Evolutionary conservation across 2,797 vertebrate genomes (phyloP).

Genomic region (Todus mexicanus): DNA sequence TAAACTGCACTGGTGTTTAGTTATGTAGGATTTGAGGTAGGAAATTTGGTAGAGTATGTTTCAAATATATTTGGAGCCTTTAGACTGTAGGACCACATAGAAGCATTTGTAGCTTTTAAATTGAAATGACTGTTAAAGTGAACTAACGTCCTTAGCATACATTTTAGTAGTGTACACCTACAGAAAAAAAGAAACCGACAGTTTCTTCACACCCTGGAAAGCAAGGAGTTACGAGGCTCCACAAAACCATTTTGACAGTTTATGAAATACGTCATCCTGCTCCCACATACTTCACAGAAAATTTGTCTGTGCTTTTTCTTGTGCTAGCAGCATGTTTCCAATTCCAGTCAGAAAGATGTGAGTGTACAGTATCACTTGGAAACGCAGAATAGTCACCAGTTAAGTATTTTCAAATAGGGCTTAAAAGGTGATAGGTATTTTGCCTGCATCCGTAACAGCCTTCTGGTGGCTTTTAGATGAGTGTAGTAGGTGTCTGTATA

Average conservation of each 20-base stretch:
- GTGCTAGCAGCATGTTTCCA: neutral
- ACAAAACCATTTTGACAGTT: neutral
- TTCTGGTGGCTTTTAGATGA: neutral
- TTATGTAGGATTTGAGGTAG: neutral
- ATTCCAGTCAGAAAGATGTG: neutral
- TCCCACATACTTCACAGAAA: neutral
- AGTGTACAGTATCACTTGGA: neutral
- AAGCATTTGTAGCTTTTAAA: neutral
- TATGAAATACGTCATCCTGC: neutral
- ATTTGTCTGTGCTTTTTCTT: neutral
- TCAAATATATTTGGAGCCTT: neutral
- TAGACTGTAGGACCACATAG: neutral
- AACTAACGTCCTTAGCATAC: neutral
- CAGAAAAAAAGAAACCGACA: neutral
- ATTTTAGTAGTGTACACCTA: neutral
- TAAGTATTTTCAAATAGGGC: neutral
- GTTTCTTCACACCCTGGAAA: neutral
- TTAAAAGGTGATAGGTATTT: neutral
- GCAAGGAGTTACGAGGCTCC: neutral
- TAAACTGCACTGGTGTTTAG: neutral
- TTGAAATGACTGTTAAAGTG: neutral
- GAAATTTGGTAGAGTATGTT: neutral
- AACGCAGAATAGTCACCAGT: neutral
- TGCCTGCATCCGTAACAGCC: neutral
- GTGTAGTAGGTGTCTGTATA: neutral